phyloP scores from a whole-genome alignment of 2,113 vertebrate genomes.

The Sander lucioperca region DNA sequence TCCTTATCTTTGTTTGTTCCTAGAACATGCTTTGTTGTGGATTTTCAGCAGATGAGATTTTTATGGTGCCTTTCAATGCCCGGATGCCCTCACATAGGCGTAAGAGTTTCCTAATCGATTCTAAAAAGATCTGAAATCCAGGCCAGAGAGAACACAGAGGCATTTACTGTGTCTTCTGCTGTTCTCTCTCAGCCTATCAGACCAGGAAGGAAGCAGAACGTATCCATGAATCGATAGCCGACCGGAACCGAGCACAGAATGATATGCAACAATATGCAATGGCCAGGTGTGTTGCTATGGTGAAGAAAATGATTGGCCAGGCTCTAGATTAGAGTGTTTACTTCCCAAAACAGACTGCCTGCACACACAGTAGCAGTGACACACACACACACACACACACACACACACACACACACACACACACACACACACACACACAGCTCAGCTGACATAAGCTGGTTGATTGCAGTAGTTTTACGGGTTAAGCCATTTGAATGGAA shows the following conservation, averaged over 20 bases:
- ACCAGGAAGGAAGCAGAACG: constrained; percentile 11
- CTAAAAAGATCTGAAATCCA: background rate
- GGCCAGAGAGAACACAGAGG: constrained; percentile 8
- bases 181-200: constrained; percentile 3
- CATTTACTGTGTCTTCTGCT: background rate
- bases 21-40: constrained; percentile 31
- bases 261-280: constrained; percentile 62
- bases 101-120: background rate
- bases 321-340: constrained; percentile 62
- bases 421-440: constrained; percentile 28
- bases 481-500: constrained; percentile 81
- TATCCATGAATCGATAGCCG: constrained; percentile 15
- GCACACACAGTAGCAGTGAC: constrained; percentile 37
- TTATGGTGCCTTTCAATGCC: constrained; percentile 31
- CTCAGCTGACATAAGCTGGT: constrained; percentile 71
- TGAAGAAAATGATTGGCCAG: constrained; percentile 70
- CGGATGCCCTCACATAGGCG: background rate
- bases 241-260: constrained; percentile 29
- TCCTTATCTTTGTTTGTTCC: constrained; percentile 72
- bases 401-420: constrained; percentile 34
- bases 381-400: constrained; percentile 38
- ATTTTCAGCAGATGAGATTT: constrained; percentile 38
- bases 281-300: constrained; percentile 80
- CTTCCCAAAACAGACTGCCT: constrained; percentile 59
- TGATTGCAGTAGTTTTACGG: constrained; percentile 76